phyloP scores from a whole-genome alignment of 2,888 invertebrate species.

The Chalcis sispes region DNA sequence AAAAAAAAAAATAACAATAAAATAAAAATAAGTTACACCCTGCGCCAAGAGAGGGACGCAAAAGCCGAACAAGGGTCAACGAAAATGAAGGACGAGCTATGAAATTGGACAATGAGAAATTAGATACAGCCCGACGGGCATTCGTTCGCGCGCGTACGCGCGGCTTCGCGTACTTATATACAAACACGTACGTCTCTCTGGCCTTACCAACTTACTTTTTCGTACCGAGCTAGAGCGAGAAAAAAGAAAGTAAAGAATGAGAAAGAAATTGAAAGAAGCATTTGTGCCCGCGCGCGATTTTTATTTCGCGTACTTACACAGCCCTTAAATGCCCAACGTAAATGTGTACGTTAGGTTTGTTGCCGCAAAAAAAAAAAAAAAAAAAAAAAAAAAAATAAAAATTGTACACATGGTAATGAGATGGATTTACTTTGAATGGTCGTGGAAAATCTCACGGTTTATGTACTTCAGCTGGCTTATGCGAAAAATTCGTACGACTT shows the following conservation, averaged over 20 bases:
- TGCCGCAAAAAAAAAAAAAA: constrained; percentile 1
- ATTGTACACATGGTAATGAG: constrained; percentile 18
- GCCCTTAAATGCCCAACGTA: no score
- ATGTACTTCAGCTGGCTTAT: no score
- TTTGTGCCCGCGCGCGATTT: constrained; percentile 19
- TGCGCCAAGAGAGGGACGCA: constrained; percentile 41
- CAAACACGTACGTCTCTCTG: no score
- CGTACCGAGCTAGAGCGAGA: no score
- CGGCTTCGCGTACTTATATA: constrained; percentile 23
- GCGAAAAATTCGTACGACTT: no score
- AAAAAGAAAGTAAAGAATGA: no score
- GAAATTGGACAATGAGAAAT: constrained; percentile 70
- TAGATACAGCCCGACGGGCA: constrained; percentile 61
- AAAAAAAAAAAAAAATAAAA: no score
- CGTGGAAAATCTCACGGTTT: no score
- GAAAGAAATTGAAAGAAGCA: constrained; percentile 28
- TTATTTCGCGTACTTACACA: not conserved
- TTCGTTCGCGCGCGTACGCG: no score
- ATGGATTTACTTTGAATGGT: constrained; percentile 1
- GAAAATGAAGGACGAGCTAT: constrained; percentile 59
- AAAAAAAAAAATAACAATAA: no score
- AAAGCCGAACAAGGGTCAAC: constrained; percentile 56
- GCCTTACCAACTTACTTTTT: no score
- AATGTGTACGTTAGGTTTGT: constrained; percentile 39
- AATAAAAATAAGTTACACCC: not conserved